Evolutionary conservation across 2,888 invertebrate genomes (phyloP), one percentile per base, ranked within the genome.

Genomic region (Drosophila anomelani): DNA sequence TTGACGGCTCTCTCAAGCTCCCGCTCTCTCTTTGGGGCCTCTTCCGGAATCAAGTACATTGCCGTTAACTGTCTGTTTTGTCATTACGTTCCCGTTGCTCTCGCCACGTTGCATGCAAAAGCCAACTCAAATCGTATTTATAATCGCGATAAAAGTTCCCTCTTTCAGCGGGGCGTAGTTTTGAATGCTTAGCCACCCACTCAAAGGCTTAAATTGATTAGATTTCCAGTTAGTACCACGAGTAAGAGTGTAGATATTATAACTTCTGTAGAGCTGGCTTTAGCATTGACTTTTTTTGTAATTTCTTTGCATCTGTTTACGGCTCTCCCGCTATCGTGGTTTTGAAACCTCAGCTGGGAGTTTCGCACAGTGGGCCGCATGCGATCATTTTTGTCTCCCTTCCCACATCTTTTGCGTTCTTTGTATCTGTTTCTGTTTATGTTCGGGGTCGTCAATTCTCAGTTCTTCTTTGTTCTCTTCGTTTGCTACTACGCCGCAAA

Each of bases 71-170:
- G 78, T 72, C 72, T 76, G 81, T 72, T 74, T 87, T 89, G 86
- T 84, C 86, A 84, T 82, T 82, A 67, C 76, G 76, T 73, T 84
- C 57, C 72, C 84, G 75, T 78, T 80, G 76, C 73, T 86, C 72
- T 64, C 74, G 78, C 76, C 90, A 90, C 91, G 91, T 91, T 88
- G 90, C 91, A 90, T 85, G 75, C 56, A 26, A 66, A 54, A 72
- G 34, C 43, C 41, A 56, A 54, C 10, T 32, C 49, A 81, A 89
- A 76, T 88, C 75, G 66, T 83, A 76, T 75, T 77, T 71, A 76
- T 83, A 87, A 80, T 78, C 74, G 70, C 77, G 88, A 83, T 79
- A 83, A 84, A 85, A 77, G 38, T 55, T 57, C 12, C 29, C 53
- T 51, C 36, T 67, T 68, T 51, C 59, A 29, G 32, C n/a, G 41